Evolutionary conservation across 2,113 vertebrate species (phyloP), one percentile per base, ranked within the genome.

Genomic region (Galeopterus variegatus): DNA sequence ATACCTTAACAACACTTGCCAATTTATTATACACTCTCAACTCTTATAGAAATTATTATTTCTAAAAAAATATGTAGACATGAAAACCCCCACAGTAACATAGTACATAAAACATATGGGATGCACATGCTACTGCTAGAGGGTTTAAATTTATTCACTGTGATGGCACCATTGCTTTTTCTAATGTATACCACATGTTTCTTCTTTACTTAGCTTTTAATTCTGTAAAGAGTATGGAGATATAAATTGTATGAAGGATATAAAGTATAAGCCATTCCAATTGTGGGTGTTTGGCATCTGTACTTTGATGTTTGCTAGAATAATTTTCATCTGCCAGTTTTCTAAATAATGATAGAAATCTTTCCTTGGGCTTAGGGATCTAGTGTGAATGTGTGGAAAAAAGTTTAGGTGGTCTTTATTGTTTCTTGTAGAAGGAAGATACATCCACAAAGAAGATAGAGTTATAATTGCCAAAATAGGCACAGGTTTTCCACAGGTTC

Each of bases 191-290:
- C 54, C 64, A 83, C 45, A 31, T 48, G 23, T 33, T 89, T 8
- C 79, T 88, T 76, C 58, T 95, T 90, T 94, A 94, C 80, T 73
- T 95, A 93, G 56, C 67, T 79, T 96, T 96, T 73, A 91, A 62
- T 91, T 87, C 50, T 77, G 26, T 48, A 15, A 70, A 48, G 28
- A 80, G 5, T 62, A 4, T 82, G 48, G 13, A 12, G 24, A 56
- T 80, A 79, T 64, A 77, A 92, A 90, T 56, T 58, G 4, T 72
- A 91, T n/a, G n/a, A 94, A 90, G 8, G 18, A 88, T 82, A 3
- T 90, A 48, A 95, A 95, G 64, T 58, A 33, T 58, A 95, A 90
- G 41, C 48, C 33, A 73, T 86, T 86, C n/a, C 54, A 83, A 23
- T 95, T 21, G 58, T 56, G 79, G 45, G 5, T 52, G 8, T 31